These are phyloP conservation scores for Argentina silus DNA, from an alignment of 2,797 vertebrate species.

Conservation along the genomic window DNA sequence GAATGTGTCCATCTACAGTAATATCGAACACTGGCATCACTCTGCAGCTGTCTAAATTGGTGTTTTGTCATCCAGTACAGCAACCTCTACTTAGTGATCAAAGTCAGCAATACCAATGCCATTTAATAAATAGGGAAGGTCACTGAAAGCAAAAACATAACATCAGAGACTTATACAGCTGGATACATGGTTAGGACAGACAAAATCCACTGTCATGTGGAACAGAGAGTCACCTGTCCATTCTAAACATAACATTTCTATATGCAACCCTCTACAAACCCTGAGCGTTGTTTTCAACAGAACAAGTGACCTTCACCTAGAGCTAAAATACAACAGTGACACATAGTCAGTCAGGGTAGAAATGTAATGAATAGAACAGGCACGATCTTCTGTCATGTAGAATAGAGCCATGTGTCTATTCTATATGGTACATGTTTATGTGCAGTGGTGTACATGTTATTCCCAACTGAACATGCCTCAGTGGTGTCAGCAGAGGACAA, in stretches of 20 bases:
- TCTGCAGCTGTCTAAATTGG: neutral
- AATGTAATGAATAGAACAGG: neutral
- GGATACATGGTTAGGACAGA: neutral
- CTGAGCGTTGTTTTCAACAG: neutral
- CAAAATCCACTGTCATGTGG: neutral
- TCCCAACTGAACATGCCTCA: slow-evolving; percentile 36
- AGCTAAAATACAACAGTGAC: neutral
- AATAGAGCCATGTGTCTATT: neutral
- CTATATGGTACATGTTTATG: slow-evolving; percentile 19
- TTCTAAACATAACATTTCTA: neutral
- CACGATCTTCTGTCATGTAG: neutral
- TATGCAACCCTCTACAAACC: neutral
- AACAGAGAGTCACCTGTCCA: neutral
- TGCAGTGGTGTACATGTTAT: slow-evolving; percentile 10
- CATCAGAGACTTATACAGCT: neutral
- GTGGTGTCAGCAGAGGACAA: slow-evolving; percentile 40
- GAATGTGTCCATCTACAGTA: neutral
- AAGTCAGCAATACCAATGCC: slow-evolving; percentile 11
- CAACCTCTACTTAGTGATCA: slow-evolving; percentile 18
- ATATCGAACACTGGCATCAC: slow-evolving; percentile 13
- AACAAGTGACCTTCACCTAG: neutral
- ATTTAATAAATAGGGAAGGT: slow-evolving; percentile 12
- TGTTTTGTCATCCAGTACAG: slow-evolving; percentile 19
- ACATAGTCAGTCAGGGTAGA: neutral
- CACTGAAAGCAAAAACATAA: slow-evolving; percentile 14